These are phyloP conservation scores for Bothrops jararaca DNA, from an alignment of 2,113 vertebrate species.

Conservation along the genomic window DNA sequence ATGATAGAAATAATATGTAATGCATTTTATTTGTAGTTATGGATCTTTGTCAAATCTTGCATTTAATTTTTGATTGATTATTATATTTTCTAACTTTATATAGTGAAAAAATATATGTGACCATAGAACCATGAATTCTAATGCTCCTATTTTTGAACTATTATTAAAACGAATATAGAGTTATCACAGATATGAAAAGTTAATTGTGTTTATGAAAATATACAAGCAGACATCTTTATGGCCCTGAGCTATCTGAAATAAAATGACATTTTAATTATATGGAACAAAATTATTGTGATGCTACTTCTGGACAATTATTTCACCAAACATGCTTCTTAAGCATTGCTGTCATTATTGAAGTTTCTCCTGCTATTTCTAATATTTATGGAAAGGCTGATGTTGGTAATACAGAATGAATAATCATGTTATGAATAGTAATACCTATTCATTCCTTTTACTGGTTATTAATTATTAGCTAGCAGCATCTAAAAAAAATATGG, in stretches of 20 bases:
- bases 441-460: not conserved
- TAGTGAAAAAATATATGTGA: not conserved
- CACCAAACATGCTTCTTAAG: slow-evolving; percentile 16
- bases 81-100: not conserved
- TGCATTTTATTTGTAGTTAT: too few species aligned
- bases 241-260: not conserved
- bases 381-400: slow-evolving; percentile 22
- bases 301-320: not conserved
- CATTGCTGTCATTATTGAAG: not conserved
- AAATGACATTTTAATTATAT: slow-evolving; percentile 1
- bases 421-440: not conserved
- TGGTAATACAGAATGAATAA: not conserved
- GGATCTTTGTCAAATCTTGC: not conserved
- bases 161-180: not conserved
- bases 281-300: slow-evolving; percentile 14
- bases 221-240: not conserved
- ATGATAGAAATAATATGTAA: not conserved
- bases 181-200: slow-evolving; percentile 9
- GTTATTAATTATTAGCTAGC: not conserved
- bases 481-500: not conserved
- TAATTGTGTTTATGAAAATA: slow-evolving; percentile 11
- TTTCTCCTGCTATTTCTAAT: not conserved
- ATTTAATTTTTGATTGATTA: not conserved
- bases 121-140: not conserved
- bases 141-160: not conserved